Conservation (phyloP, 1,140 invertebrate genomes). For the Venturia canescens region DNA sequence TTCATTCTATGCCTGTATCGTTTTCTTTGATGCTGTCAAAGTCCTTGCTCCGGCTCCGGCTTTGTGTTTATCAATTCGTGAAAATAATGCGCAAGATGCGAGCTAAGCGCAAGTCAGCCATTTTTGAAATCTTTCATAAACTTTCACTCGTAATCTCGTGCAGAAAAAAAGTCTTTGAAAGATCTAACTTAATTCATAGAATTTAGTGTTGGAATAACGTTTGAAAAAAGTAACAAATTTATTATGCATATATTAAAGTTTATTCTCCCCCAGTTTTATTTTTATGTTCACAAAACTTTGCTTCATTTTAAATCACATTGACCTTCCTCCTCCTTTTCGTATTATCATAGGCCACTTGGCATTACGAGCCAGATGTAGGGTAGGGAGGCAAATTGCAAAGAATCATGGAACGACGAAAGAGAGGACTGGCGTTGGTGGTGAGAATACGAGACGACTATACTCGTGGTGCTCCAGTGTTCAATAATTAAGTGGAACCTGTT, state of each 20-base stretch:
- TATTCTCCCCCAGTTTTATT: not conserved
- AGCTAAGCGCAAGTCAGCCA: not conserved
- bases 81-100: not conserved
- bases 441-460: slow-evolving; percentile 57
- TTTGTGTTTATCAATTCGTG: slow-evolving; percentile 27
- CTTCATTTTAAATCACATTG: not conserved
- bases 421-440: slow-evolving; percentile 53
- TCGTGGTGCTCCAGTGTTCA: slow-evolving; percentile 69
- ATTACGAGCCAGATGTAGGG: slow-evolving; percentile 55
- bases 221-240: too few relatives aligned
- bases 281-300: not conserved
- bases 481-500: slow-evolving; percentile 77
- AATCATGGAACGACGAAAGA: slow-evolving; percentile 8
- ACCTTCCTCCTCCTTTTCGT: not conserved
- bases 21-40: slow-evolving; percentile 25
- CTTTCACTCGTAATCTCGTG: not conserved
- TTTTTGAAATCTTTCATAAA: not conserved
- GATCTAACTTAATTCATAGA: too few relatives aligned
- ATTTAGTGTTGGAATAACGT: too few relatives aligned
- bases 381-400: not conserved
- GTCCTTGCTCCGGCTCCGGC: not conserved
- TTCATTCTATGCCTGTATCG: slow-evolving; percentile 5
- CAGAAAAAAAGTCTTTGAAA: too few relatives aligned
- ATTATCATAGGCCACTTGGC: slow-evolving; percentile 61
- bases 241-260: too few relatives aligned